phyloP scores from a whole-genome alignment of 2,888 invertebrate genomes.

The Rhingia campestris region DNA sequence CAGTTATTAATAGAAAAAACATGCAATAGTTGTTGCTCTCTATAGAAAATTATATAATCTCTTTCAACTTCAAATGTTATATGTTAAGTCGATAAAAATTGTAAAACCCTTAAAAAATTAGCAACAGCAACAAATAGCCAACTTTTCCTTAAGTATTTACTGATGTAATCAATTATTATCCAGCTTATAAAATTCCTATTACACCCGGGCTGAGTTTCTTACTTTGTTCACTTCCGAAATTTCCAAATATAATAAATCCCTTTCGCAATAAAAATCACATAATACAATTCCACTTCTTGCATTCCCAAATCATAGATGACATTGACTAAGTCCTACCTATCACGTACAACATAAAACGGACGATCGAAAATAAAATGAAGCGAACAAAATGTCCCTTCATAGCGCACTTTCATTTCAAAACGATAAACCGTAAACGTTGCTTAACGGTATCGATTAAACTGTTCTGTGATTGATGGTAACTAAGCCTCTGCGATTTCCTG shows the following conservation, averaged over 20 bases:
- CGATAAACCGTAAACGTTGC: slow-evolving; percentile 56
- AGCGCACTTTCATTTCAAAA: slow-evolving; percentile 30
- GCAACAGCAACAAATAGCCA: no score
- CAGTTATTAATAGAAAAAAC: no score
- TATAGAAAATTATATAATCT: no score
- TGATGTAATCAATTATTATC: no score
- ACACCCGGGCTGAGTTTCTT: neutral
- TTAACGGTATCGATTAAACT: slow-evolving; percentile 59
- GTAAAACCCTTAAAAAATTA: no score
- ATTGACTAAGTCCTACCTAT: slow-evolving; percentile 8
- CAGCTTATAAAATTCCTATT: neutral
- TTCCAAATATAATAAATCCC: slow-evolving; percentile 1
- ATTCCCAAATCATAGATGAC: slow-evolving; percentile 28
- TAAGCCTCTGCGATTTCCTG: slow-evolving; percentile 45
- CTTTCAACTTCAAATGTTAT: no score
- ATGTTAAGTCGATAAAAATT: no score
- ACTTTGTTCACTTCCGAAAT: neutral
- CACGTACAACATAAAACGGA: slow-evolving; percentile 12
- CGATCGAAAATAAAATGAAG: slow-evolving; percentile 7
- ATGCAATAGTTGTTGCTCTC: no score
- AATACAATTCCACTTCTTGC: slow-evolving; percentile 16
- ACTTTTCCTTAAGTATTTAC: no score
- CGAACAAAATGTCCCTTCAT: slow-evolving; percentile 27
- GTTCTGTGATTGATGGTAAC: slow-evolving; percentile 53
- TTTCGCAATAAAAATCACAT: slow-evolving; percentile 25